These are phyloP conservation scores for Drepana arcuata DNA, from an alignment of 1,140 invertebrate species.

Conservation along the genomic window DNA sequence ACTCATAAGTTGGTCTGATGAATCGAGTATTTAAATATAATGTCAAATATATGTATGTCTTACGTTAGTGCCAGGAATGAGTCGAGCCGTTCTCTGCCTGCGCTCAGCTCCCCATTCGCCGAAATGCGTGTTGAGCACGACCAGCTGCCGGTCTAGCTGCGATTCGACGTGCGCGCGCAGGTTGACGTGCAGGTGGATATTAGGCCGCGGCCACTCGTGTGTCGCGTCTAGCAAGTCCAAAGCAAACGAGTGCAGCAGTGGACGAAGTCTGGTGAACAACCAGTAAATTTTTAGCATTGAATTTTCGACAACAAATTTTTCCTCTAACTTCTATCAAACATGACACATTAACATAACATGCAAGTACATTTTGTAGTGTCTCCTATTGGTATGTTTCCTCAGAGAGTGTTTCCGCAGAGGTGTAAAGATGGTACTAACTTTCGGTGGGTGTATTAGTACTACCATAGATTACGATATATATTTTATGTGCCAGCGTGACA, in stretches of 20 bases:
- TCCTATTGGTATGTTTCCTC: too few species aligned
- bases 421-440: too few species aligned
- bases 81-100: conserved; percentile 37
- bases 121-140: conserved; percentile 42
- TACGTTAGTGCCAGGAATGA: conserved; percentile 42
- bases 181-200: conserved; percentile 27
- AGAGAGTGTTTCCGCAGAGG: too few species aligned
- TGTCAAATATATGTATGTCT: background rate
- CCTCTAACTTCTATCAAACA: too few species aligned
- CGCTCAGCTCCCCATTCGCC: conserved; percentile 49
- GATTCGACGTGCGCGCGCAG: conserved; percentile 38
- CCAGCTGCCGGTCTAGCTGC: conserved; percentile 40
- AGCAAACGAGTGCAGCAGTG: conserved; percentile 41
- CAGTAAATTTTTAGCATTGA: too few species aligned
- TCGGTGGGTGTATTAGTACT: too few species aligned
- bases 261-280: conserved; percentile 33
- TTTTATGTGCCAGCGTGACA: too few species aligned
- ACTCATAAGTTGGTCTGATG: background rate
- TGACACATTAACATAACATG: too few species aligned
- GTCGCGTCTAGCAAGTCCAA: conserved; percentile 36
- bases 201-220: conserved; percentile 21
- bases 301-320: too few species aligned
- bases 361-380: too few species aligned
- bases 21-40: background rate
- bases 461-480: too few species aligned